Evolutionary conservation across 92 coral and sea anemone species (phyloP).

Genomic region (Desmophyllum pertusum): DNA sequence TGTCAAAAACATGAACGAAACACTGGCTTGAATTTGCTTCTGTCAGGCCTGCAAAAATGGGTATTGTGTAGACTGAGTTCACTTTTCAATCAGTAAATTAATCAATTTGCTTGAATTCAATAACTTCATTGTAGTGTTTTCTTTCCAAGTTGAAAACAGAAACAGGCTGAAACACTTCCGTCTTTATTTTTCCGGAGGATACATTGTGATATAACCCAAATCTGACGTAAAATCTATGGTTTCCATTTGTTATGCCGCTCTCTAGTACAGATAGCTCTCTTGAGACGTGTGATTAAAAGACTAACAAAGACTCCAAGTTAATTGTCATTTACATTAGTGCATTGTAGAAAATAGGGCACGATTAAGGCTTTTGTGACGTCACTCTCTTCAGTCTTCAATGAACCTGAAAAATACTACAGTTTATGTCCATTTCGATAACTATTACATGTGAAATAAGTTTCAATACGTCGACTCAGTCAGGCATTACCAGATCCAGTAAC

Average conservation of each 20-base stretch:
- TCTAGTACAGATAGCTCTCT: no score
- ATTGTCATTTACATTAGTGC: background rate
- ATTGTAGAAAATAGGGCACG: background rate
- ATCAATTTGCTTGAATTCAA: no score
- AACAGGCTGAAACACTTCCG: no score
- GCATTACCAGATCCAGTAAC: background rate
- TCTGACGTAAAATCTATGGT: background rate
- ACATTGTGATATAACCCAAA: no score
- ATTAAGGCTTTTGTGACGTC: background rate
- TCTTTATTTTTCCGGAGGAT: no score
- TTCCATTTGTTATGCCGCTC: background rate
- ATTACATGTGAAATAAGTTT: background rate
- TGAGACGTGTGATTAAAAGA: background rate
- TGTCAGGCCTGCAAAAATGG: no score
- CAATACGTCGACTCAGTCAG: background rate
- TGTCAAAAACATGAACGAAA: no score
- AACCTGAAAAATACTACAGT: background rate
- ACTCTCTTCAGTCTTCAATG: background rate
- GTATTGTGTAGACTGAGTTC: no score
- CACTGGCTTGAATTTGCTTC: no score
- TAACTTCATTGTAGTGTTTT: no score
- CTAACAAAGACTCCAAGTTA: background rate
- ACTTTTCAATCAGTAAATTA: no score
- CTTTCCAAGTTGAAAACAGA: no score
- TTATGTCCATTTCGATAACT: background rate